Percentiles rank a stretch among this genome's conserved stretches.
Evolutionary conservation across 1,140 invertebrate species (phyloP).

Genomic region (Hormaphis cornu): DNA sequence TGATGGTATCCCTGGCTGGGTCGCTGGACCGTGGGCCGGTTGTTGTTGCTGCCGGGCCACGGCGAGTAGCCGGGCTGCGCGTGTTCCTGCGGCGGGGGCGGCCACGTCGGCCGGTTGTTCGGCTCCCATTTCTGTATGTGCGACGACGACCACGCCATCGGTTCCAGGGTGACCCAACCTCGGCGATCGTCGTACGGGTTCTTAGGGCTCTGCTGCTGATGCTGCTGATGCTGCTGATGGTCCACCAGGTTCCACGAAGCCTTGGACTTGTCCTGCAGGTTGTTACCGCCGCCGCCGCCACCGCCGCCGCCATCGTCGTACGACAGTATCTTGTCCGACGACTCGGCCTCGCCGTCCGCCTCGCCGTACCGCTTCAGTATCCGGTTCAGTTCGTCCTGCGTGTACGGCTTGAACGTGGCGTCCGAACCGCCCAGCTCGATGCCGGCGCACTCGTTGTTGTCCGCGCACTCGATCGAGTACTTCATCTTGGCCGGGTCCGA

Average conservation of each 20-base stretch:
- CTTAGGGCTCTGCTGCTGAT: conserved; percentile 42
- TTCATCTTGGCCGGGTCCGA: conserved; percentile 18
- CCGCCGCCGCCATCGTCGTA: conserved; percentile 24
- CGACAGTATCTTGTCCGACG: conserved; percentile 36
- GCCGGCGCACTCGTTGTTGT: conserved; percentile 24
- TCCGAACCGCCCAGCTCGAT: conserved; percentile 17
- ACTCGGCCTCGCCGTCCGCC: conserved; percentile 35
- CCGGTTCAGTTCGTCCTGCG: conserved; percentile 38
- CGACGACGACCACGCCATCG: conserved; percentile 65
- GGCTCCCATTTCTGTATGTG: conserved; percentile 69
- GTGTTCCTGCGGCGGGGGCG: conserved; percentile 35
- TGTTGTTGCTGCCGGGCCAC: background rate
- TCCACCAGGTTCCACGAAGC: conserved; percentile 41
- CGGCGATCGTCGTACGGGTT: conserved; percentile 56
- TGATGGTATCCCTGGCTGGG: conserved; percentile 1
- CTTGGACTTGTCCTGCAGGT: conserved; percentile 38
- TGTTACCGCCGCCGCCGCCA: conserved; percentile 20
- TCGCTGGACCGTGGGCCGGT: background rate
- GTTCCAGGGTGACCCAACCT: conserved; percentile 66
- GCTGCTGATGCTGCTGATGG: conserved; percentile 37
- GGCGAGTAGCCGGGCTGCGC: background rate
- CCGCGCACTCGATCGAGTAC: conserved; percentile 19
- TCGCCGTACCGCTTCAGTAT: conserved; percentile 37
- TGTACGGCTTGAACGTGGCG: conserved; percentile 38
- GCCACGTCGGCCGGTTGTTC: conserved; percentile 43